phyloP scores from a whole-genome alignment of 2,113 vertebrate genomes.

The Oncorhynchus keta region DNA sequence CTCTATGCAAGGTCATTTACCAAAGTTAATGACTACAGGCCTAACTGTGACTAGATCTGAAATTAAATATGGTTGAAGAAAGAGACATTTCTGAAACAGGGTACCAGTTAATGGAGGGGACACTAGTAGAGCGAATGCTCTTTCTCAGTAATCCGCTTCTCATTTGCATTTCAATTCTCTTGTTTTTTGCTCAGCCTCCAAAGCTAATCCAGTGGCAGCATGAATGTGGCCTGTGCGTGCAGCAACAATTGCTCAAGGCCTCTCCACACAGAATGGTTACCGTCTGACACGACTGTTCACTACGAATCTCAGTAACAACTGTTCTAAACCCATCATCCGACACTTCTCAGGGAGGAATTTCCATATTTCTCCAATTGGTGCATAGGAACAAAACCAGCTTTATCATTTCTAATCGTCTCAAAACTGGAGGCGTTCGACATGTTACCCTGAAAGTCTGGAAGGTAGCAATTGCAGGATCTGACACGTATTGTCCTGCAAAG shows the following conservation, averaged over 20 bases:
- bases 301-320: conserved; percentile 42
- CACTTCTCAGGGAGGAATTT: conserved; percentile 21
- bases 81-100: conserved; percentile 40
- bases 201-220: conserved; percentile 63
- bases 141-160: conserved; percentile 71
- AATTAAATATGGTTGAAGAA: conserved; percentile 36
- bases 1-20: conserved; percentile 16
- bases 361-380: conserved; percentile 12
- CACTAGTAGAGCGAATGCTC: conserved; percentile 66
- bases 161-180: conserved; percentile 80
- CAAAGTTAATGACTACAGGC: conserved; percentile 24
- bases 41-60: conserved; percentile 32
- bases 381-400: neutral
- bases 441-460: neutral
- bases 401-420: neutral
- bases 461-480: conserved; percentile 10
- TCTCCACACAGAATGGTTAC: conserved; percentile 43
- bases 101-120: conserved; percentile 59
- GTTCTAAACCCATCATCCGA: conserved; percentile 48
- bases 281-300: conserved; percentile 46
- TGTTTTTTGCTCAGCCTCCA: conserved; percentile 55
- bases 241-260: conserved; percentile 58
- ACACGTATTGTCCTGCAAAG: conserved; percentile 22
- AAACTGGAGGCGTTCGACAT: neutral
- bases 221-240: conserved; percentile 61